Conservation (phyloP, 2,797 vertebrate species). For the Anableps anableps region DNA sequence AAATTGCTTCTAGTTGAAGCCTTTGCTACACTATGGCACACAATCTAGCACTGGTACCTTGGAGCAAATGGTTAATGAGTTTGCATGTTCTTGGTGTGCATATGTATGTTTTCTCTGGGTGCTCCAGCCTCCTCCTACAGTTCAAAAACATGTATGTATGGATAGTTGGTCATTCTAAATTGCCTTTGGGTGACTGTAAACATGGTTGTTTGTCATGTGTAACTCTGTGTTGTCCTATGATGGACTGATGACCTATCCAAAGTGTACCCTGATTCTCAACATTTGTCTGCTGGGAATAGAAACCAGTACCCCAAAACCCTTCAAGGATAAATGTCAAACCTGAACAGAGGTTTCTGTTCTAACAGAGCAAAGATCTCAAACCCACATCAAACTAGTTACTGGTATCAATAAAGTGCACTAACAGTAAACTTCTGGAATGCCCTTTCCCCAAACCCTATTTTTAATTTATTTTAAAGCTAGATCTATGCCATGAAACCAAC, state of each 20-base stretch:
- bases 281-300: neutral
- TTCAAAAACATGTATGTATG: neutral
- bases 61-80: neutral
- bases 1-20: neutral
- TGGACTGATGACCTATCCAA: neutral
- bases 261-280: neutral
- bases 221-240: neutral
- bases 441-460: neutral
- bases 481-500: neutral
- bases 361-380: neutral
- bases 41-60: neutral
- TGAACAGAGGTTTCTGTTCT: neutral
- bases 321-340: neutral
- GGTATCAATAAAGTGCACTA: neutral
- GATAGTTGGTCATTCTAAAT: neutral
- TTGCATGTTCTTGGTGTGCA: neutral
- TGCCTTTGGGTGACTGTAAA: neutral
- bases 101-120: neutral
- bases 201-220: neutral
- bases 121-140: neutral
- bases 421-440: neutral
- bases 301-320: neutral
- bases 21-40: neutral
- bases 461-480: neutral
- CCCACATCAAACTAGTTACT: neutral